Evolutionary conservation across 2,113 vertebrate genomes (phyloP).

Genomic region (Tupaia chinensis): DNA sequence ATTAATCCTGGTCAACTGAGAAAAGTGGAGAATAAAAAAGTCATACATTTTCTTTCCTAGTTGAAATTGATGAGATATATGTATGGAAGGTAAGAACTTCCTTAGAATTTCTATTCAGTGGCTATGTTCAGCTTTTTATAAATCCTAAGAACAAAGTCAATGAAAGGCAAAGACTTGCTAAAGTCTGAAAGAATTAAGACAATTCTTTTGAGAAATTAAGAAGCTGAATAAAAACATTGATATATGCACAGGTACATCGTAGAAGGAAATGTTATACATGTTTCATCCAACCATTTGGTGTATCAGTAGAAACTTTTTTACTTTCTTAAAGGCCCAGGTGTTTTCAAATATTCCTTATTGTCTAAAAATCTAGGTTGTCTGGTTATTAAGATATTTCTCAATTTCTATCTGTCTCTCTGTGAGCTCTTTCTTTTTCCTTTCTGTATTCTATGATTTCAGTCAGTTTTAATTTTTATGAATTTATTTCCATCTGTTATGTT

Average conservation of each 20-base stretch:
- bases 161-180: not conserved
- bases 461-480: not conserved
- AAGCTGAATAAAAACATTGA: not conserved
- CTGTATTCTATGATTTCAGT: not conserved
- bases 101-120: not conserved
- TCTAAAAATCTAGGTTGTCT: not conserved
- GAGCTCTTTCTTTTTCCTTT: not conserved
- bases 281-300: not conserved
- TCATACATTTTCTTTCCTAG: not conserved
- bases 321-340: not conserved
- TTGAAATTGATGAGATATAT: not conserved
- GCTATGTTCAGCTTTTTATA: not conserved
- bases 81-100: not conserved
- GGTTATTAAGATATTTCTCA: not conserved
- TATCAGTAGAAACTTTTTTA: not conserved
- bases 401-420: not conserved
- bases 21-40: constrained; percentile 23
- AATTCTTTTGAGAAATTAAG: not conserved
- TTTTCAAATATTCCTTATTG: not conserved
- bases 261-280: not conserved
- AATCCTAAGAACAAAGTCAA: not conserved
- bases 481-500: constrained; percentile 24
- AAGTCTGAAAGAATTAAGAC: not conserved
- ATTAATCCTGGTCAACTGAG: constrained; percentile 35
- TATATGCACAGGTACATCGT: not conserved